phyloP scores from a whole-genome alignment of 2,113 vertebrate species.

The Cisticola juncidis region DNA sequence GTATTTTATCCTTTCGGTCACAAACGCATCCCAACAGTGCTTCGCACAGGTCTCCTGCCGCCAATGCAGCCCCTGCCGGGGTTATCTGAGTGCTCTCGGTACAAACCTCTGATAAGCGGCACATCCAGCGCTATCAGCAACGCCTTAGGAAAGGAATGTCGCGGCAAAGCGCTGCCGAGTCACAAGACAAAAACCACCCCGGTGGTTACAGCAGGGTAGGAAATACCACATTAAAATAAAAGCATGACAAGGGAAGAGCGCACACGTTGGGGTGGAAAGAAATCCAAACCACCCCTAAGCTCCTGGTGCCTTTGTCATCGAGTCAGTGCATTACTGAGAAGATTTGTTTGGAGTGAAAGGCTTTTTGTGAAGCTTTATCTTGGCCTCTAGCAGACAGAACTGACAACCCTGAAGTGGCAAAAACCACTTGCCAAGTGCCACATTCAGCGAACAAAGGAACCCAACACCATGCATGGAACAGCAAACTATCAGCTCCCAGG shows the following conservation, averaged over 20 bases:
- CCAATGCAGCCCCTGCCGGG: conserved; percentile 7
- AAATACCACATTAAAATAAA: conserved; percentile 68
- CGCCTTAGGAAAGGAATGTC: conserved; percentile 66
- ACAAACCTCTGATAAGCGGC: conserved; percentile 50
- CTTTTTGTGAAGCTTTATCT: conserved; percentile 68
- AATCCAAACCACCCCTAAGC: conserved; percentile 43
- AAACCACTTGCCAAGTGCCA: conserved; percentile 57
- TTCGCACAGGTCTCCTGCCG: conserved; percentile 1
- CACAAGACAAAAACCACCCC: conserved; percentile 69
- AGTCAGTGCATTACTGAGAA: conserved; percentile 19
- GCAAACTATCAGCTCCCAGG: conserved; percentile 31
- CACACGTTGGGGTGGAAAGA: neutral
- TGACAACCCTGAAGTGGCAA: conserved; percentile 65
- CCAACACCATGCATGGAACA: conserved; percentile 38
- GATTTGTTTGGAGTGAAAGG: conserved; percentile 22
- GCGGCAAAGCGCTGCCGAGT: conserved; percentile 55
- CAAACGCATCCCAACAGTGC: neutral
- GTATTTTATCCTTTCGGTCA: neutral
- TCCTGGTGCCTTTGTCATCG: neutral
- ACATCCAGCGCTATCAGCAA: conserved; percentile 53
- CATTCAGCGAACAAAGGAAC: conserved; percentile 50
- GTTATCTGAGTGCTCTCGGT: conserved; percentile 18
- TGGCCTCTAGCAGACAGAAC: conserved; percentile 53
- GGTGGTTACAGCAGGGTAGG: conserved; percentile 56
- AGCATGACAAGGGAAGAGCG: neutral